Conservation (phyloP, 2,888 invertebrate genomes). For the Caenorhabditis sp. region DNA sequence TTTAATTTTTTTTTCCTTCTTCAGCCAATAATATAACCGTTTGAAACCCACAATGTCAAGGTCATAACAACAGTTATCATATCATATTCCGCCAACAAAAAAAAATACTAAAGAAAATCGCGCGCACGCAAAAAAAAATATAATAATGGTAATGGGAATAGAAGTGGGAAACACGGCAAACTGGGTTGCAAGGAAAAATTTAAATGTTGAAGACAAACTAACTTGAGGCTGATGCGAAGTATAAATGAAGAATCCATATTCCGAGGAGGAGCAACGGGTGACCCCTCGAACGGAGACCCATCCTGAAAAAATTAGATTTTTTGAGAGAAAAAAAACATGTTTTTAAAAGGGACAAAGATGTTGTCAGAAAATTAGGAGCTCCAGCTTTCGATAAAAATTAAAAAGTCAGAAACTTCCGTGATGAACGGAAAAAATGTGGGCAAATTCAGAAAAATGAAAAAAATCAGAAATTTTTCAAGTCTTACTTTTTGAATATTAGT, state of each 20-base stretch:
- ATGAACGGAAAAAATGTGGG: too few relatives aligned
- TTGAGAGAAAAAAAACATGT: not conserved
- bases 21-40: too few relatives aligned
- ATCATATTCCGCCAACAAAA: not conserved
- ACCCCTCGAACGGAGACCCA: conserved; percentile 56
- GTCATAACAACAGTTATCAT: not conserved
- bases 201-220: conserved; percentile 1
- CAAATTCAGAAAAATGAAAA: too few relatives aligned
- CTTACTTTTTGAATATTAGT: too few relatives aligned
- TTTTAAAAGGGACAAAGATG: not conserved
- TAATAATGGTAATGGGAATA: not conserved
- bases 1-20: too few relatives aligned
- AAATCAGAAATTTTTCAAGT: too few relatives aligned
- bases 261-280: conserved; percentile 39
- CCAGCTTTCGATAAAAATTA: too few relatives aligned
- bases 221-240: conserved; percentile 21
- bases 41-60: too few relatives aligned
- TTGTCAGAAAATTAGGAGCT: too few relatives aligned
- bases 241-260: conserved; percentile 32
- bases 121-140: too few relatives aligned
- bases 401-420: too few relatives aligned
- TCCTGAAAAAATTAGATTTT: conserved; percentile 19
- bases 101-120: too few relatives aligned
- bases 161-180: not conserved
- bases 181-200: not conserved